Evolutionary conservation across 2,113 vertebrate genomes (phyloP).

Genomic region (Nothocercus julius): DNA sequence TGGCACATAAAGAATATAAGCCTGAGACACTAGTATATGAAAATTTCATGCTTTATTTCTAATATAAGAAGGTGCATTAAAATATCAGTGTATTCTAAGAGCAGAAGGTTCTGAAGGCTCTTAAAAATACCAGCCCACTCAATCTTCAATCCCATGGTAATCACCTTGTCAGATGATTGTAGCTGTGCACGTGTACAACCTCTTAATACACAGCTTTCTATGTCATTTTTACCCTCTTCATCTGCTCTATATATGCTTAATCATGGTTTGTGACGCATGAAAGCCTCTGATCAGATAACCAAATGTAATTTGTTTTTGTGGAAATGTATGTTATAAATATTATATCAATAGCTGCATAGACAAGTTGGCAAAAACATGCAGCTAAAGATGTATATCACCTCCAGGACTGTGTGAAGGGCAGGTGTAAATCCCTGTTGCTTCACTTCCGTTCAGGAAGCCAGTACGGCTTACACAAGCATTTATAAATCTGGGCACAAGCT

Average conservation of each 20-base stretch:
- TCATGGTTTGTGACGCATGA: background rate
- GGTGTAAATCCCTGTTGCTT: background rate
- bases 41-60: slow-evolving; percentile 12
- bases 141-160: background rate
- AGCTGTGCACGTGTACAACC: background rate
- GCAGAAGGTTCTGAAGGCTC: slow-evolving; percentile 2
- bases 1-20: background rate
- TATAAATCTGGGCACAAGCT: background rate
- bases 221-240: background rate
- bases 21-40: background rate
- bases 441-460: background rate
- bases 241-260: background rate
- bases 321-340: background rate
- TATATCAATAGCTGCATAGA: background rate
- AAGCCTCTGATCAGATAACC: background rate
- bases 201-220: background rate
- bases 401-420: background rate
- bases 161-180: background rate
- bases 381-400: background rate
- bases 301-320: background rate
- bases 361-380: background rate
- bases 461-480: background rate
- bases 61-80: slow-evolving; percentile 8
- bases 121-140: slow-evolving; percentile 7
- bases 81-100: background rate